These are phyloP conservation scores for Periophthalmus modestus DNA, from an alignment of 2,113 vertebrate species.

Conservation along the genomic window DNA sequence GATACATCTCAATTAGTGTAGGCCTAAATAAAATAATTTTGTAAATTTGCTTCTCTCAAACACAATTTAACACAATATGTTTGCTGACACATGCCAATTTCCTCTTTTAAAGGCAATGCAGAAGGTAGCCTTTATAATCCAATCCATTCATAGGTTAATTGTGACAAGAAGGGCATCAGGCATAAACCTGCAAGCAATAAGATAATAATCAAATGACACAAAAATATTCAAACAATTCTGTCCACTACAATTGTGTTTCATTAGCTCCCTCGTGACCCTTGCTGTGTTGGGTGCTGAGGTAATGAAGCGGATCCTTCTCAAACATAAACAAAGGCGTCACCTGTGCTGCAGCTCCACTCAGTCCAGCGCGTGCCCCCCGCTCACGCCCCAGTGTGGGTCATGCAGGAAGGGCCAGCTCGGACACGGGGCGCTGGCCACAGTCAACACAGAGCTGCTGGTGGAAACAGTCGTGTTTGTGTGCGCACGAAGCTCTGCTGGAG, in stretches of 20 bases:
- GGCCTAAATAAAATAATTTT: too few relatives aligned
- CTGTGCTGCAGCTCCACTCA: conserved; percentile 4
- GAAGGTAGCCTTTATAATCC: too few relatives aligned
- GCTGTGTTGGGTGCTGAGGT: conserved; percentile 9
- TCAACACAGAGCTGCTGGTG: conserved; percentile 65
- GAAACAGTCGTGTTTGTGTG: conserved; percentile 72
- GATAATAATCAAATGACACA: background rate
- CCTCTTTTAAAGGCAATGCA: too few relatives aligned
- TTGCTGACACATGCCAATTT: too few relatives aligned
- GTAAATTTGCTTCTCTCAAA: too few relatives aligned
- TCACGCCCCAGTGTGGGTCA: conserved; percentile 34
- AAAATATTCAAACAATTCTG: conserved; percentile 1
- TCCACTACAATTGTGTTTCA: conserved; percentile 8
- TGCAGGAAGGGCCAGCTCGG: conserved; percentile 44
- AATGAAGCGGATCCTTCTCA: conserved; percentile 40
- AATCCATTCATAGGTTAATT: too few relatives aligned
- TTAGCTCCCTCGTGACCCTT: conserved; percentile 24
- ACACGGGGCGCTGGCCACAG: conserved; percentile 54
- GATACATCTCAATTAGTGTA: too few relatives aligned
- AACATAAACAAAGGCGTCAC: conserved; percentile 25
- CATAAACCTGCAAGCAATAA: background rate
- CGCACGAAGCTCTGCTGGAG: conserved; percentile 52
- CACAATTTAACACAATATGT: too few relatives aligned
- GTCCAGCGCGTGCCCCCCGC: conserved; percentile 29
- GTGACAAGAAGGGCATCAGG: background rate